These are phyloP conservation scores for Botia kubotai DNA, from an alignment of 2,797 vertebrate species.

Conservation along the genomic window DNA sequence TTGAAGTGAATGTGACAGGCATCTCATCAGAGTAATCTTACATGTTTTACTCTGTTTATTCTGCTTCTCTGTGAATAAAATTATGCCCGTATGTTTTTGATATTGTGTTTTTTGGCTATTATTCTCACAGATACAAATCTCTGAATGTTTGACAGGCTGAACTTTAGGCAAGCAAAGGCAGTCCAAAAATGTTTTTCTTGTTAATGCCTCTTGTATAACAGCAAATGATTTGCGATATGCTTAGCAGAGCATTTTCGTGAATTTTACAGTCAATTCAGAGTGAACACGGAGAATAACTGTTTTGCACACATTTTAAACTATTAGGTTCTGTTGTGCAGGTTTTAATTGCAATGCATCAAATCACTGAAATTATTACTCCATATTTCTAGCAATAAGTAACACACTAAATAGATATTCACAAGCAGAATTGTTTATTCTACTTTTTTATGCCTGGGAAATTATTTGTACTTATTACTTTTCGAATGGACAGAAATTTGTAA, in stretches of 20 bases:
- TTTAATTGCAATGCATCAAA: not conserved
- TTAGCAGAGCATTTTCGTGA: not conserved
- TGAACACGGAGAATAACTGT: not conserved
- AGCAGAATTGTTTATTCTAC: too few relatives aligned
- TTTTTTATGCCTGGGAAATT: not conserved
- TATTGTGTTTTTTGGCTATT: not conserved
- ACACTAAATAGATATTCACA: too few relatives aligned
- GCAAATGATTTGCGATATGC: not conserved
- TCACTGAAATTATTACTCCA: too few relatives aligned
- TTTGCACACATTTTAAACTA: not conserved
- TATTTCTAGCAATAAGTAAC: too few relatives aligned
- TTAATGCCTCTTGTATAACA: not conserved
- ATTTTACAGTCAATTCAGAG: not conserved
- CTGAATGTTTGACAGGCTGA: conserved; percentile 23
- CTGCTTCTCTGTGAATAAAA: not conserved
- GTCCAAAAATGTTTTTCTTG: not conserved
- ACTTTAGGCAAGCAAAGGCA: not conserved
- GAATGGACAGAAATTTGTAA: not conserved
- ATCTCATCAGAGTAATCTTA: not conserved
- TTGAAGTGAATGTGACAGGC: not conserved
- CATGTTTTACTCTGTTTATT: conserved; percentile 1
- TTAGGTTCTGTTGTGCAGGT: not conserved
- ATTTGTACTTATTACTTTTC: not conserved
- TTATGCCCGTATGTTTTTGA: conserved; percentile 9
- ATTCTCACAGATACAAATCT: not conserved